These are phyloP conservation scores for Gasterosteus aculeatus DNA, from an alignment of 2,113 vertebrate species.

Conservation along the genomic window DNA sequence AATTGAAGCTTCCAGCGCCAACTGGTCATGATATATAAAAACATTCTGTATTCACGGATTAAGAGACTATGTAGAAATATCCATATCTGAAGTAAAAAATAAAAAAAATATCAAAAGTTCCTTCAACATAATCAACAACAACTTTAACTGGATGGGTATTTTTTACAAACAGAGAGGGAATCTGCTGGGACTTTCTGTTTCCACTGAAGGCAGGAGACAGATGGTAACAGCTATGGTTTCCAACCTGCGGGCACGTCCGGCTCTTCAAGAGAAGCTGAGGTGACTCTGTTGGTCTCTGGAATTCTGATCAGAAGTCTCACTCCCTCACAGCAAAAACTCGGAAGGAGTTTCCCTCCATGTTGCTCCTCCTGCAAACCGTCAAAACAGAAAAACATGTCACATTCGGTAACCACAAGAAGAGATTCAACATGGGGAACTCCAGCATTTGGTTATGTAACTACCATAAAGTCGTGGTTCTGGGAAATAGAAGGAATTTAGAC, in stretches of 20 bases:
- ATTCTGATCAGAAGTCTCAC: constrained; percentile 59
- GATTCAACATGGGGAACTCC: neutral
- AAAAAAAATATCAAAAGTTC: constrained; percentile 16
- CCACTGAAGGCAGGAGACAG: constrained; percentile 33
- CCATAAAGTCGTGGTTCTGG: neutral
- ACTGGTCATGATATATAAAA: constrained; percentile 70
- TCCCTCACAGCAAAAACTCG: constrained; percentile 78
- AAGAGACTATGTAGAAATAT: constrained; percentile 45
- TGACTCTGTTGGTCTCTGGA: constrained; percentile 48
- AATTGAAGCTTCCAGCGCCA: constrained; percentile 74
- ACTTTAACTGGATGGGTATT: constrained; percentile 33
- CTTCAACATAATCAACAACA: constrained; percentile 22
- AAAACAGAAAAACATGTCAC: constrained; percentile 17
- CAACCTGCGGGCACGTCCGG: constrained; percentile 57
- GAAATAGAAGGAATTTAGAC: neutral
- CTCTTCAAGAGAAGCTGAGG: constrained; percentile 53
- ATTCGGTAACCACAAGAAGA: neutral
- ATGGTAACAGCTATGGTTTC: constrained; percentile 39
- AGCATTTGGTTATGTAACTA: neutral
- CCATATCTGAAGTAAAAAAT: constrained; percentile 40
- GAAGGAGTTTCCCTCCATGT: constrained; percentile 79
- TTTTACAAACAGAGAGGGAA: constrained; percentile 31
- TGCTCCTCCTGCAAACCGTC: constrained; percentile 76
- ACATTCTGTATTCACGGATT: constrained; percentile 64
- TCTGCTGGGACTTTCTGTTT: constrained; percentile 37